phyloP scores from a whole-genome alignment of 2,888 invertebrate species.

The Euspilapteryx auroguttella region DNA sequence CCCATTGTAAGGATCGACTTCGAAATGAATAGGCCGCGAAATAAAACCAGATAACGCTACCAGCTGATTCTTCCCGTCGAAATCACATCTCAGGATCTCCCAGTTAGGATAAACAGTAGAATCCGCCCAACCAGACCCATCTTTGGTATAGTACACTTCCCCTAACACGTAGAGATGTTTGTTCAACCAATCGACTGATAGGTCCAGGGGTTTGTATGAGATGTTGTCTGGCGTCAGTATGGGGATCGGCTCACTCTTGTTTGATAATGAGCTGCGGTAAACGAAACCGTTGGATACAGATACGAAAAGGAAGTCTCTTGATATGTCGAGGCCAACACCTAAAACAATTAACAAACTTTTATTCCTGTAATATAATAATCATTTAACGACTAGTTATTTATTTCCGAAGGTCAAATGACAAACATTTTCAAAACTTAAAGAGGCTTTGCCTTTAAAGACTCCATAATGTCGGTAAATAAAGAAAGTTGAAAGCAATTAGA shows the following conservation, averaged over 20 bases:
- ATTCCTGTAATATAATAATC: slow-evolving; percentile 1
- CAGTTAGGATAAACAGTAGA: slow-evolving; percentile 50
- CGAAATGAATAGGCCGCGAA: slow-evolving; percentile 74
- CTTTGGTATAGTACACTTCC: slow-evolving; percentile 60
- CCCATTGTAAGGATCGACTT: slow-evolving; percentile 93
- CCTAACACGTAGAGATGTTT: slow-evolving; percentile 81
- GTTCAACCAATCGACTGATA: slow-evolving; percentile 90
- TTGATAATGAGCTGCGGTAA: slow-evolving; percentile 50
- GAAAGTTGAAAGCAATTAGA: too few relatives aligned
- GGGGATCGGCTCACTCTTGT: slow-evolving; percentile 33
- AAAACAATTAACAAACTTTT: too few relatives aligned
- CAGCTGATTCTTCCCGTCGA: slow-evolving; percentile 71
- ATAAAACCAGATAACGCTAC: slow-evolving; percentile 72
- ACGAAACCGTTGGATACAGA: slow-evolving; percentile 74
- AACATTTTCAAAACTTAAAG: too few relatives aligned
- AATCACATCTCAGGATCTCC: slow-evolving; percentile 76
- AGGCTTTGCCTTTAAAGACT: too few relatives aligned
- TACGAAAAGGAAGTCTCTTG: slow-evolving; percentile 72
- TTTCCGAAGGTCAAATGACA: neutral
- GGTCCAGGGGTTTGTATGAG: slow-evolving; percentile 67
- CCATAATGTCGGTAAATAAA: too few relatives aligned
- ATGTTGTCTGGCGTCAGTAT: slow-evolving; percentile 62
- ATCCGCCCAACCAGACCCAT: slow-evolving; percentile 18
- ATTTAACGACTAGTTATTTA: neutral
- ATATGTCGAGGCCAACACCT: slow-evolving; percentile 80